phyloP scores from a whole-genome alignment of 92 coral and sea anemone genomes.

The Heliopora coerulea region DNA sequence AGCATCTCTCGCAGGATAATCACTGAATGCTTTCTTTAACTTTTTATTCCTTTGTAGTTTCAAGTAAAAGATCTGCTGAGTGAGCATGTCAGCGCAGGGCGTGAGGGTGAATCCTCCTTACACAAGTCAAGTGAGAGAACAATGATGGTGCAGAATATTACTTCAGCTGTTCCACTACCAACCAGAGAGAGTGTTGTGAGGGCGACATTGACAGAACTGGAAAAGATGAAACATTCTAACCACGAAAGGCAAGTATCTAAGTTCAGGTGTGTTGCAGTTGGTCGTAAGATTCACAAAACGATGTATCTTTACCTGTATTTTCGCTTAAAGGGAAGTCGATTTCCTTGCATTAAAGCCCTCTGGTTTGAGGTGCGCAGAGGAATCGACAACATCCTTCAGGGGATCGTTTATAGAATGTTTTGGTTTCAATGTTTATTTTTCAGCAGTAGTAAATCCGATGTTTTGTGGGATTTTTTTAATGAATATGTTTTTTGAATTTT shows the following conservation, averaged over 20 bases:
- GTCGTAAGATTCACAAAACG: neutral
- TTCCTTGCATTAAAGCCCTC: too few relatives aligned
- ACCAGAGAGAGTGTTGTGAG: constrained; percentile 70
- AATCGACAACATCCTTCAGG: too few relatives aligned
- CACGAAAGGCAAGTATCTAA: constrained; percentile 24
- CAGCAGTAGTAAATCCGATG: too few relatives aligned
- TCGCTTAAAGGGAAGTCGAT: too few relatives aligned
- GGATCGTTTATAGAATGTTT: too few relatives aligned
- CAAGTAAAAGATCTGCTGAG: constrained; percentile 46
- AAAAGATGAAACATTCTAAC: constrained; percentile 59
- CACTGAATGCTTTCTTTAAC: too few relatives aligned
- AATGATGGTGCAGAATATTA: neutral
- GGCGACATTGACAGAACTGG: constrained; percentile 79
- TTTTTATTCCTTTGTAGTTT: constrained; percentile 19
- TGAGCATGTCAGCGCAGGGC: constrained; percentile 32
- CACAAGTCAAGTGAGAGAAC: neutral
- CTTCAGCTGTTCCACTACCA: constrained; percentile 51
- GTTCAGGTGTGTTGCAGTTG: constrained; percentile 29
- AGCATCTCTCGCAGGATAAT: too few relatives aligned
- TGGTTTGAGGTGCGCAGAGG: too few relatives aligned
- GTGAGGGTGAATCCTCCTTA: neutral
- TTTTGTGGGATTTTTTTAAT: too few relatives aligned
- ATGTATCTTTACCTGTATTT: too few relatives aligned
- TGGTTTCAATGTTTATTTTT: too few relatives aligned
- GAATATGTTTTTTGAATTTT: too few relatives aligned